Conservation (phyloP, 2,113 vertebrate species). For the Theristicus caerulescens region DNA sequence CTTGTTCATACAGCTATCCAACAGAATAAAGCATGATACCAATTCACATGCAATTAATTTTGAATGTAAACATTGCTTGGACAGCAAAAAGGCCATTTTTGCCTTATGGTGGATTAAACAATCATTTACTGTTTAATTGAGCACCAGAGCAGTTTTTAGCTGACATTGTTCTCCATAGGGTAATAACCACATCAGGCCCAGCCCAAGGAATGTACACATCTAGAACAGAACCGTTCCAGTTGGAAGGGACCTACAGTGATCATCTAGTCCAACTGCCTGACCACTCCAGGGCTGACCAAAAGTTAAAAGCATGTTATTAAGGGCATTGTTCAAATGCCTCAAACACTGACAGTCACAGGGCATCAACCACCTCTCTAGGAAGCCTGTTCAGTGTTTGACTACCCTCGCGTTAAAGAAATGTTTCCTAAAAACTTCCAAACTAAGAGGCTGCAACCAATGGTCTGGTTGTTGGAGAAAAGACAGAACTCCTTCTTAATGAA, state of each 20-base stretch:
- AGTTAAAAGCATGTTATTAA: background rate
- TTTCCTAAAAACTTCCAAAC: background rate
- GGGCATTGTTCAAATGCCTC: background rate
- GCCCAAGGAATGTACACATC: background rate
- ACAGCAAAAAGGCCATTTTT: background rate
- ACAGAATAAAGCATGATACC: background rate
- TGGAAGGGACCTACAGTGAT: background rate
- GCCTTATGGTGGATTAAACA: background rate
- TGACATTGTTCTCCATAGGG: background rate
- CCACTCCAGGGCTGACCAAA: background rate
- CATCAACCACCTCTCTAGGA: rapidly evolving
- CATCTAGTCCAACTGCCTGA: background rate
- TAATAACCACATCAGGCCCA: background rate
- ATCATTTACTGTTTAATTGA: background rate
- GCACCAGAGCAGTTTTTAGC: background rate
- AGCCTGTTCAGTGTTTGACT: background rate
- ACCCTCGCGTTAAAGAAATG: background rate
- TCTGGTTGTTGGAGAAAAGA: background rate
- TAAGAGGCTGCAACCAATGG: background rate
- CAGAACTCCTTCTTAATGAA: background rate
- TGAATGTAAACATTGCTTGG: background rate
- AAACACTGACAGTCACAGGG: background rate
- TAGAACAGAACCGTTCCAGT: background rate
- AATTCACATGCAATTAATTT: background rate
- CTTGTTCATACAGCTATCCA: background rate